Evolutionary conservation across 2,888 invertebrate species (phyloP), one percentile per base, ranked within the genome.

Genomic region (Aelia acuminata): DNA sequence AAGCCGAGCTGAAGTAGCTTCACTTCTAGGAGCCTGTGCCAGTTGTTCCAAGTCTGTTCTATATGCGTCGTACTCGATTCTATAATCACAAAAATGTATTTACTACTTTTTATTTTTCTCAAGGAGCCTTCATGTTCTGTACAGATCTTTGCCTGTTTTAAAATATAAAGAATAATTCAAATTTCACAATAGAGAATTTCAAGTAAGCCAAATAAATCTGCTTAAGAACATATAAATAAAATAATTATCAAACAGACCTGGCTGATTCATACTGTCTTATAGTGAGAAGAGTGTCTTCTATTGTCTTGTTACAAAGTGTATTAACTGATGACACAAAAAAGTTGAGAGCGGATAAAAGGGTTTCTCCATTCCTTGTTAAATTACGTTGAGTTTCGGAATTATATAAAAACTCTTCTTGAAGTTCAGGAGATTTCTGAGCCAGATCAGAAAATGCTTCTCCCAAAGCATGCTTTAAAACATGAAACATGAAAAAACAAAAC

Each of bases 21-120:
- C 93, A 84, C 92, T 92, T 89, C 93, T 92, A 84, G 94, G 94
- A 90, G 94, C 94, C 89, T 95, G 95, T 89, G 96, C 95, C 91
- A 97, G 93, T 88, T 96, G 94, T 92, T 98, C 98, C 91, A 98
- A 93, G 93, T 99, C 99, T 92, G 96, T 96, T 92, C 99, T 96
- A 93, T 99, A 98, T 85, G 99, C 99, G 94, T 99, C 99, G 93
- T 97, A 99, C 93, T 99, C 99, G 92, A 99, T 95, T 92, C 98
- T 96, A 92, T 26, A 91, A 90, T 90, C 89, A 89, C 90, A 87
- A 89, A 80, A 89, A 70, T 18, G 7, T 31, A 43, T 43, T 43
- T 10, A 43, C n/a, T n/a, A n/a, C n/a, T n/a, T n/a, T n/a, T n/a
- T n/a, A n/a, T n/a, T n/a, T n/a, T n/a, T n/a, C n/a, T n/a, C n/a